Percentiles rank a stretch among this genome's conserved stretches.
Evolutionary conservation across 2,888 invertebrate genomes (phyloP).

Genomic region (Temnothorax unifasciatus): DNA sequence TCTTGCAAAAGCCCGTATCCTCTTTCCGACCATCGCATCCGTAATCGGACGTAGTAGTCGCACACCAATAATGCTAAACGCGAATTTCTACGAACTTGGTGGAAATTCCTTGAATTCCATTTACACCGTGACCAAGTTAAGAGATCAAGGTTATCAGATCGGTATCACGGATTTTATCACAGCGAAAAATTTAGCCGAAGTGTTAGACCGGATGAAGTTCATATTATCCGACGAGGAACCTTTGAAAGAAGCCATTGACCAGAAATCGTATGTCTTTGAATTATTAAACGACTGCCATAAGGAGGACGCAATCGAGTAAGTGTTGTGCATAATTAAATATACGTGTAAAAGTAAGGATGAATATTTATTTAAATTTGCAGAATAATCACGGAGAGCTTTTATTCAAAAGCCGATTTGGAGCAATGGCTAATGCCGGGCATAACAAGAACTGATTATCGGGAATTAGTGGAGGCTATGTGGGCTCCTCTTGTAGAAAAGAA

Average conservation of each 20-base stretch:
- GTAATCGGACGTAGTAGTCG: conserved; percentile 90
- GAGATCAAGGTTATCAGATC: conserved; percentile 92
- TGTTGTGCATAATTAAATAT: conserved; percentile 65
- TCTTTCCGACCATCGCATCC: conserved; percentile 92
- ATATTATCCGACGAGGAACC: conserved; percentile 77
- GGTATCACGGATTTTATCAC: conserved; percentile 94
- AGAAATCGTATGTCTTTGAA: conserved; percentile 87
- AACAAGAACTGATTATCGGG: conserved; percentile 90
- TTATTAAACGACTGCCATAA: conserved; percentile 89
- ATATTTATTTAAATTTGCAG: conserved; percentile 85
- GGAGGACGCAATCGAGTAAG: conserved; percentile 91
- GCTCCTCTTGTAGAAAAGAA: conserved; percentile 89
- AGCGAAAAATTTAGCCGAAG: conserved; percentile 90
- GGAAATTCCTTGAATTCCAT: conserved; percentile 96
- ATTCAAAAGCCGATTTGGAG: conserved; percentile 94
- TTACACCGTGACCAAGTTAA: conserved; percentile 92
- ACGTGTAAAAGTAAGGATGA: background rate
- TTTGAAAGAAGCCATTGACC: conserved; percentile 76
- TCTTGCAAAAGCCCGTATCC: conserved; percentile 89
- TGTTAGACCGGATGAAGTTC: conserved; percentile 89
- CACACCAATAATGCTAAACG: conserved; percentile 88
- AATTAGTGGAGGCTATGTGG: conserved; percentile 91
- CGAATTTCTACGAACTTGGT: conserved; percentile 94
- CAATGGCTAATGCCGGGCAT: conserved; percentile 92
- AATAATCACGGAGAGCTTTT: conserved; percentile 94